Conservation (phyloP, 2,888 invertebrate genomes). For the Prionchulus punctatus region DNA sequence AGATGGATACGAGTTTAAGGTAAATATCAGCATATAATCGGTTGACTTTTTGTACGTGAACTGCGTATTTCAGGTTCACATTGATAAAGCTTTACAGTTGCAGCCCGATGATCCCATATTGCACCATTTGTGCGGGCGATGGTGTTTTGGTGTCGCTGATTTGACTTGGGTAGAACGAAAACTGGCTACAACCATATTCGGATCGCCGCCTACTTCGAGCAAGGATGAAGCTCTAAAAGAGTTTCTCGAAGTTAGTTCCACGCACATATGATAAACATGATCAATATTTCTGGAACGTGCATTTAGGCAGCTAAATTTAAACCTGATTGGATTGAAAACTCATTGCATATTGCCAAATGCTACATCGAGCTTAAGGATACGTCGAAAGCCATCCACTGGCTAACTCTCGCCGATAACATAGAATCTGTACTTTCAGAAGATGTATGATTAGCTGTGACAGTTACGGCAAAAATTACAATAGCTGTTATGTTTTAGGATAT, state of each 20-base stretch:
- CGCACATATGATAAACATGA: neutral
- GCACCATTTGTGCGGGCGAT: constrained; percentile 53
- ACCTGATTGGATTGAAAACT: neutral
- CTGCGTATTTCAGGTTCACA: constrained; percentile 40
- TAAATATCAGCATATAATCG: too few species aligned
- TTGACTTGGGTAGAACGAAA: constrained; percentile 51
- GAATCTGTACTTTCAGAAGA: too few species aligned
- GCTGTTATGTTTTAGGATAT: too few species aligned
- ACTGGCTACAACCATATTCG: constrained; percentile 48
- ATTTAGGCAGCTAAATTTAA: neutral
- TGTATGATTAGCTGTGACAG: too few species aligned
- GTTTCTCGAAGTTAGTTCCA: constrained; percentile 28
- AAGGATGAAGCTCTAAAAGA: constrained; percentile 46
- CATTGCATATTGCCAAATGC: neutral
- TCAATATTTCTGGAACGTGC: neutral
- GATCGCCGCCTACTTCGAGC: constrained; percentile 47
- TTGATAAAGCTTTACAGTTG: constrained; percentile 47
- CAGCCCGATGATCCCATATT: constrained; percentile 47
- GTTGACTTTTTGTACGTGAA: neutral
- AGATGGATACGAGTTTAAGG: constrained; percentile 49
- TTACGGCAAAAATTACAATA: too few species aligned
- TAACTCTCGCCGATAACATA: too few species aligned
- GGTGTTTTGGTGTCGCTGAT: constrained; percentile 48
- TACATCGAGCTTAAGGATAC: too few species aligned
- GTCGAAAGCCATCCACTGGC: too few species aligned